A percentile compares a stretch with the other conserved stretches of the same genome.
These are phyloP conservation scores for Melipona beecheii DNA, from an alignment of 2,888 invertebrate genomes.

Conservation along the genomic window DNA sequence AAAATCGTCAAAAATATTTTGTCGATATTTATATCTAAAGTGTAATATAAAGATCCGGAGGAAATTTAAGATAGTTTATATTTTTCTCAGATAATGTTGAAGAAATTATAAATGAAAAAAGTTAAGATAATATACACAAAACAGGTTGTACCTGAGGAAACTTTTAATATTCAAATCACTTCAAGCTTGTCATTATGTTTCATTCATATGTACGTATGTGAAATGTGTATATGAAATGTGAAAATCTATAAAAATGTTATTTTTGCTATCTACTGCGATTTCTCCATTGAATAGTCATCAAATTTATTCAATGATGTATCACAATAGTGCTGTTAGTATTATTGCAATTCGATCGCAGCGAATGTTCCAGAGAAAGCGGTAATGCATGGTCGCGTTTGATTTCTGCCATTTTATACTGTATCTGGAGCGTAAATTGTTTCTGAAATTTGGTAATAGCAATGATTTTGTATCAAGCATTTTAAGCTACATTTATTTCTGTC, in stretches of 20 bases:
- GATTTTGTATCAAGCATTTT: slow-evolving; percentile 7
- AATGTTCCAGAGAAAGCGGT: slow-evolving; percentile 48
- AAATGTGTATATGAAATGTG: not conserved
- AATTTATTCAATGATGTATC: not conserved
- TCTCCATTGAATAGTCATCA: slow-evolving; percentile 12
- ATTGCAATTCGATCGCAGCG: slow-evolving; percentile 1
- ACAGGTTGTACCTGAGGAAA: no score
- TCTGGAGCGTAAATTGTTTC: slow-evolving; percentile 31
- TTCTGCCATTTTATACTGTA: slow-evolving; percentile 5
- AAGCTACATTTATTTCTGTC: not conserved
- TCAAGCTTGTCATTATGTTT: no score
- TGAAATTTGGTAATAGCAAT: slow-evolving; percentile 45
- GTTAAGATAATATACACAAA: no score
- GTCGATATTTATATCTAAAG: no score
- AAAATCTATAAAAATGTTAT: not conserved
- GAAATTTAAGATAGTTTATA: no score
- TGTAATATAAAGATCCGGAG: no score
- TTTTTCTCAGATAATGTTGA: no score
- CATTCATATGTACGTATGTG: not conserved
- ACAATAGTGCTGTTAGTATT: not conserved
- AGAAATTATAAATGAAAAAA: no score
- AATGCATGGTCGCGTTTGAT: slow-evolving; percentile 29
- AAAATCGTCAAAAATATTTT: no score
- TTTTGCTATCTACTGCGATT: not conserved
- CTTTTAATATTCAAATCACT: no score